Conservation (phyloP, 2,888 invertebrate species). For the Barypeithes pellucidus region DNA sequence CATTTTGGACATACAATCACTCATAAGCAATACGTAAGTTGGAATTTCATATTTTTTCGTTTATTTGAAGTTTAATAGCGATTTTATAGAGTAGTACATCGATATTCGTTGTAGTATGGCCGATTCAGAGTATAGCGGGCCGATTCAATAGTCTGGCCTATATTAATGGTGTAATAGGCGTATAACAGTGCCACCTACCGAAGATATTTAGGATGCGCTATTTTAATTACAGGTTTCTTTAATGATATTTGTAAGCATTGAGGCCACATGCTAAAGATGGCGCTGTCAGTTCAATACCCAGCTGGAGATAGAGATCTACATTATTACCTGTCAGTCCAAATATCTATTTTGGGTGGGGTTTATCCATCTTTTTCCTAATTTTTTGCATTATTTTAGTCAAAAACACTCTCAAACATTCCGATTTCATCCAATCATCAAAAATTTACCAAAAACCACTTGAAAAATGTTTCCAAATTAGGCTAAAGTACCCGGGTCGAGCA, state of each 20-base stretch:
- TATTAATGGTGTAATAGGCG: neutral
- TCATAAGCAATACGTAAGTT: neutral
- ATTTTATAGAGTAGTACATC: neutral
- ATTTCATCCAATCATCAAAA: neutral
- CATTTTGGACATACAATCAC: neutral
- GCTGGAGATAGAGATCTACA: constrained; percentile 43
- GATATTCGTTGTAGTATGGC: neutral
- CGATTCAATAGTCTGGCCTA: neutral
- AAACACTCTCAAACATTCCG: constrained; percentile 2
- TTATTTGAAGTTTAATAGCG: neutral
- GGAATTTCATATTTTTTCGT: neutral
- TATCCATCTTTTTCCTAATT: constrained; percentile 41
- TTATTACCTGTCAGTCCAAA: constrained; percentile 39
- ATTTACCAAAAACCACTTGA: neutral
- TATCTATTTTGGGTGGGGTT: constrained; percentile 53
- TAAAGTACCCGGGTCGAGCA: constrained; percentile 1
- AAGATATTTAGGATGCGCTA: neutral
- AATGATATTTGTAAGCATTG: neutral
- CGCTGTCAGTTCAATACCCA: constrained; percentile 23
- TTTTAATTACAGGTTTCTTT: constrained; percentile 3
- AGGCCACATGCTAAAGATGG: neutral
- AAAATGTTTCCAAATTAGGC: constrained; percentile 2
- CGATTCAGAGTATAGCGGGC: neutral
- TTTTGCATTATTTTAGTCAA: constrained; percentile 37
- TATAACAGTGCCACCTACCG: neutral